phyloP scores from a whole-genome alignment of 37 sponge, comb jelly and placozoan species.

The Aplysina aerophoba region DNA sequence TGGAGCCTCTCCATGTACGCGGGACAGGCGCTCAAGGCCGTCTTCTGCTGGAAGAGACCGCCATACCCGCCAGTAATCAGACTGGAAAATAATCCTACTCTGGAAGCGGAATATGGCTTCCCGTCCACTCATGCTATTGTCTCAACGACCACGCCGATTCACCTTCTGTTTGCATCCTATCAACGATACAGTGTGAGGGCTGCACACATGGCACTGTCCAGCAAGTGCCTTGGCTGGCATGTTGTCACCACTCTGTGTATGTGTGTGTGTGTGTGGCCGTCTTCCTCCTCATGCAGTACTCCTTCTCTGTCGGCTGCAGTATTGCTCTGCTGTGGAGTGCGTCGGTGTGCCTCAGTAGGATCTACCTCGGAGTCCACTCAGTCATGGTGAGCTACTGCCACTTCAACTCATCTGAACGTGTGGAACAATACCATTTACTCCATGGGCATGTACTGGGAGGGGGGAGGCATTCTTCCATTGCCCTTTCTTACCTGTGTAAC shows the following conservation, averaged over 20 bases:
- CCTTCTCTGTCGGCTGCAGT: slow-evolving; percentile 14
- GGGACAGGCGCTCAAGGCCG: slow-evolving; percentile 86
- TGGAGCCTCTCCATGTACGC: slow-evolving; percentile 91
- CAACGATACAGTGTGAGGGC: slow-evolving; percentile 74
- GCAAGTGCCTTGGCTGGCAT: no score
- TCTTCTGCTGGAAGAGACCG: slow-evolving; percentile 71
- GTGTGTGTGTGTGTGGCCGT: neutral
- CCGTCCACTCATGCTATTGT: slow-evolving; percentile 96
- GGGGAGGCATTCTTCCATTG: neutral
- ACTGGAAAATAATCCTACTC: slow-evolving; percentile 69
- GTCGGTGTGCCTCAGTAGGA: slow-evolving; percentile 79
- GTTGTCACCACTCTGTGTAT: neutral
- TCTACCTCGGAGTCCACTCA: slow-evolving; percentile 91
- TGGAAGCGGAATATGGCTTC: slow-evolving; percentile 88
- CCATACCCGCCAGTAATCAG: slow-evolving; percentile 74
- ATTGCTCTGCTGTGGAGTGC: slow-evolving; percentile 67
- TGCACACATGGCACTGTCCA: neutral
- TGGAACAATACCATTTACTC: no score
- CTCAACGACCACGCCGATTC: slow-evolving; percentile 77
- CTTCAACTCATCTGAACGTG: neutral
- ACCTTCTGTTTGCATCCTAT: slow-evolving; percentile 38
- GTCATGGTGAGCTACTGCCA: slow-evolving; percentile 61
- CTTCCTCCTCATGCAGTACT: slow-evolving; percentile 33
- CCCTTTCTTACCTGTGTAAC: no score
- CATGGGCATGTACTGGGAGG: no score